A percentile compares a stretch with the other conserved stretches of the same genome.
phyloP scores from a whole-genome alignment of 1,140 invertebrate species.

The Scaptodrosophila lebanonensis region DNA sequence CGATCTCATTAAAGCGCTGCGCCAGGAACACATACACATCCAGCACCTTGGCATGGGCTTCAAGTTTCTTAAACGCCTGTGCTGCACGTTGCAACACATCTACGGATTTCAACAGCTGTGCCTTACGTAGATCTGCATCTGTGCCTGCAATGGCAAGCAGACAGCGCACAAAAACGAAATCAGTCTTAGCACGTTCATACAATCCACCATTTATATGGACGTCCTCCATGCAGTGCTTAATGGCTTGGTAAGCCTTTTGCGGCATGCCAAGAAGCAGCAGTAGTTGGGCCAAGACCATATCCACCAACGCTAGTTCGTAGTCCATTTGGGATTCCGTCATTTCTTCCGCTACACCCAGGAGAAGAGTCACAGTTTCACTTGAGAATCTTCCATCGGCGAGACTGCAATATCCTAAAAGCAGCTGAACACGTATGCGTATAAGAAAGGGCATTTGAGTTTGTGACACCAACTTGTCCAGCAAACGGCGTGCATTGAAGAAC shows the following conservation, averaged over 20 bases:
- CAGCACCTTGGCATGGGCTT: slow-evolving; percentile 85
- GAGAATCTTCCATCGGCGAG: slow-evolving; percentile 77
- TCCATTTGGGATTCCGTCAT: slow-evolving; percentile 85
- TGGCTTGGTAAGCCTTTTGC: slow-evolving; percentile 83
- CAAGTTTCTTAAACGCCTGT: slow-evolving; percentile 83
- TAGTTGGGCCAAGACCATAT: slow-evolving; percentile 86
- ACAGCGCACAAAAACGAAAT: slow-evolving; percentile 81
- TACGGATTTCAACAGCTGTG: slow-evolving; percentile 81
- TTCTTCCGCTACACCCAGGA: slow-evolving; percentile 85
- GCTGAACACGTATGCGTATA: slow-evolving; percentile 82
- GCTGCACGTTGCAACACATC: slow-evolving; percentile 83
- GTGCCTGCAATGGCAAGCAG: slow-evolving; percentile 80
- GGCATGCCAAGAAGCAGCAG: slow-evolving; percentile 86
- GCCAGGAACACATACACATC: slow-evolving; percentile 82
- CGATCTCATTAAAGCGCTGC: slow-evolving; percentile 83
- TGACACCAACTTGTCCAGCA: slow-evolving; percentile 80
- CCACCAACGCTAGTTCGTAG: slow-evolving; percentile 85
- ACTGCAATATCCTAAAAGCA: slow-evolving; percentile 83
- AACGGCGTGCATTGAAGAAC: slow-evolving; percentile 80
- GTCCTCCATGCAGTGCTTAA: slow-evolving; percentile 83
- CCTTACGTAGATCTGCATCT: slow-evolving; percentile 77
- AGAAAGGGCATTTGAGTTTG: slow-evolving; percentile 79
- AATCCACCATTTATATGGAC: slow-evolving; percentile 88
- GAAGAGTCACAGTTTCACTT: slow-evolving; percentile 79
- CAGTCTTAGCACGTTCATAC: slow-evolving; percentile 84